A percentile compares a stretch with the other conserved stretches of the same genome.
Conservation (phyloP, 2,113 vertebrate species). For the Octodon degus region DNA sequence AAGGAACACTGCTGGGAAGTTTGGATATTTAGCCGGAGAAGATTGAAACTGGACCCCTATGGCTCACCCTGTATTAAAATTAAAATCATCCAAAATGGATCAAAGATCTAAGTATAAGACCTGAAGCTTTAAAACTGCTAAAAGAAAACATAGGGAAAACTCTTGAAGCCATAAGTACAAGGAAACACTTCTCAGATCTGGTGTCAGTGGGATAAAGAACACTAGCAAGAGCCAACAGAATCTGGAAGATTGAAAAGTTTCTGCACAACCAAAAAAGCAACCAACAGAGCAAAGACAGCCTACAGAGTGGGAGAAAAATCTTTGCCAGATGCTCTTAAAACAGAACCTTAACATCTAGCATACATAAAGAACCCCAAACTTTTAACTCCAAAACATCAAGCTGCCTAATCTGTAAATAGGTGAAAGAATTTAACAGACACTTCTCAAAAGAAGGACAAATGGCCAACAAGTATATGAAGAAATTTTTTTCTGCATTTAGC, state of each 20-base stretch:
- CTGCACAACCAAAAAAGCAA: background rate
- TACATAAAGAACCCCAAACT: background rate
- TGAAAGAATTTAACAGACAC: background rate
- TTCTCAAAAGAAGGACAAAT: background rate
- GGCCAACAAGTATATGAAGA: background rate
- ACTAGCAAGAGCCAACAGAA: background rate
- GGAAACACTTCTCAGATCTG: background rate
- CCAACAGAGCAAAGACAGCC: background rate
- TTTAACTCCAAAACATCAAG: background rate
- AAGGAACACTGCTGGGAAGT: background rate
- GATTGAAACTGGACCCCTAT: background rate
- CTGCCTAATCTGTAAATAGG: background rate
- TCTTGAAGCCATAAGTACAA: background rate
- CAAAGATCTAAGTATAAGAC: background rate
- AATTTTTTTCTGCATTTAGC: background rate
- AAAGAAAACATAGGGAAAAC: background rate
- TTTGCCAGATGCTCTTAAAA: background rate
- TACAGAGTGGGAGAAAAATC: background rate
- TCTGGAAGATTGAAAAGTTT: background rate
- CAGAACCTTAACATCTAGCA: background rate
- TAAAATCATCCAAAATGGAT: background rate
- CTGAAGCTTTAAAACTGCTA: background rate
- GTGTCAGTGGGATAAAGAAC: background rate
- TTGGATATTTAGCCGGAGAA: background rate
- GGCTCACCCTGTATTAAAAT: background rate